Conservation (phyloP, 1,140 invertebrate species). For the Mactra quadrangularis region DNA sequence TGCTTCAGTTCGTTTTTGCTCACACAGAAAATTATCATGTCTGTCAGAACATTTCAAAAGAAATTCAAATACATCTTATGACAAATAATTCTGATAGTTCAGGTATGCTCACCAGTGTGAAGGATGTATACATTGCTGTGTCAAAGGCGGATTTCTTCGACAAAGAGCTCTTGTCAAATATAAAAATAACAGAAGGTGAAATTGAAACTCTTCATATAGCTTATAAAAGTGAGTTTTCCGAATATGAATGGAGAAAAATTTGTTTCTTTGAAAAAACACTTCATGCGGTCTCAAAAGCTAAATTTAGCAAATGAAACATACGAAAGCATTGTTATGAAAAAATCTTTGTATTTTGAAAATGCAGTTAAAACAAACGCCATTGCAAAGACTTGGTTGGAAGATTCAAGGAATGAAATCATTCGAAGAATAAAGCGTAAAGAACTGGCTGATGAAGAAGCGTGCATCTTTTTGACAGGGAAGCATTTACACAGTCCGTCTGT, state of each 20-base stretch:
- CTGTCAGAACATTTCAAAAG: too few relatives aligned
- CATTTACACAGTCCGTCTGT: background rate
- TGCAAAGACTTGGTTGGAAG: background rate
- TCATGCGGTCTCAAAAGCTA: background rate
- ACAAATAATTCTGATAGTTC: too few relatives aligned
- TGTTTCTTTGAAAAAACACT: slow-evolving; percentile 27
- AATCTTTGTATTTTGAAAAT: background rate
- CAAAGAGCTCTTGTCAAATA: too few relatives aligned
- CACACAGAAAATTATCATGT: too few relatives aligned
- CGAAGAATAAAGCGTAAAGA: background rate
- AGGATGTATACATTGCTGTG: too few relatives aligned
- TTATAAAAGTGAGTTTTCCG: too few relatives aligned
- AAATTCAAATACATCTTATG: too few relatives aligned
- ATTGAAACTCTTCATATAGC: too few relatives aligned
- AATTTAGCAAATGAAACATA: slow-evolving; percentile 9
- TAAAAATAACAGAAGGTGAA: too few relatives aligned
- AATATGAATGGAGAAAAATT: slow-evolving; percentile 1
- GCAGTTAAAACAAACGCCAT: background rate
- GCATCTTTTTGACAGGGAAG: background rate
- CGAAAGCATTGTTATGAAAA: background rate
- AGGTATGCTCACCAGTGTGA: too few relatives aligned
- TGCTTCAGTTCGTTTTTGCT: slow-evolving; percentile 6
- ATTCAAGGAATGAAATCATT: background rate
- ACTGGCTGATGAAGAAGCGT: background rate
- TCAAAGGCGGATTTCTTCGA: too few relatives aligned